Percentiles rank a stretch among this genome's conserved stretches.
Evolutionary conservation across 1,140 invertebrate species (phyloP).

Genomic region (Pseudomyrmex sp.): DNA sequence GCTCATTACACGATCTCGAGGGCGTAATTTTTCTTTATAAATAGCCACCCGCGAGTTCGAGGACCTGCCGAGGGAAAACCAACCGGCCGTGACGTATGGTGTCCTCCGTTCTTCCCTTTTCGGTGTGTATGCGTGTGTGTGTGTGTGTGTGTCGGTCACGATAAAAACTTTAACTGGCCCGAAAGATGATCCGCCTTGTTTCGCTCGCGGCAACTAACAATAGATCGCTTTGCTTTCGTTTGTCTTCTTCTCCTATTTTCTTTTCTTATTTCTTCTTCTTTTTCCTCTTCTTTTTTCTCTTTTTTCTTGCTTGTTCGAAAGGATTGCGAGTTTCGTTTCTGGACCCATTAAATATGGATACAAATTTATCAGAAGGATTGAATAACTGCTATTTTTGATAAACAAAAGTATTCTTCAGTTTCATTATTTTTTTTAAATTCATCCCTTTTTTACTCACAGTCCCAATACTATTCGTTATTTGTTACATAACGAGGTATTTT

Average conservation of each 20-base stretch:
- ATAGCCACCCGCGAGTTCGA: constrained; percentile 35
- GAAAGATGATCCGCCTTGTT: constrained; percentile 60
- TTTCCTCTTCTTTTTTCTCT: not conserved
- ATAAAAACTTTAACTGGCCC: constrained; percentile 59
- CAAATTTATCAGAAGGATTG: not conserved
- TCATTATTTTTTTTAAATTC: not conserved
- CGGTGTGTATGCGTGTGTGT: too few relatives aligned
- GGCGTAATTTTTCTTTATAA: constrained; percentile 64
- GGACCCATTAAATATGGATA: not conserved
- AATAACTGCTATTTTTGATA: constrained; percentile 1
- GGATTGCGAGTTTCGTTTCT: constrained; percentile 20
- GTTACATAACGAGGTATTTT: not conserved
- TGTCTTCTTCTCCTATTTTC: constrained; percentile 25
- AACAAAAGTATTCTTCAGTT: constrained; percentile 6
- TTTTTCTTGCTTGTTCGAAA: constrained; percentile 10
- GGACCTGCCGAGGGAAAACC: constrained; percentile 30
- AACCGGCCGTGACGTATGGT: constrained; percentile 47
- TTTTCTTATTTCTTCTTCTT: too few relatives aligned
- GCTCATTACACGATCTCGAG: constrained; percentile 57
- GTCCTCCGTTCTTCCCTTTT: not conserved
- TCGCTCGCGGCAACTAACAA: constrained; percentile 54
- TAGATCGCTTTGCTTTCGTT: constrained; percentile 39
- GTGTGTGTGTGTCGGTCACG: constrained; percentile 28
- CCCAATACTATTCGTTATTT: not conserved
- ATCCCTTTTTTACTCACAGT: not conserved